Conservation (phyloP, 2,797 vertebrate species). For the Rachycentron canadum region DNA sequence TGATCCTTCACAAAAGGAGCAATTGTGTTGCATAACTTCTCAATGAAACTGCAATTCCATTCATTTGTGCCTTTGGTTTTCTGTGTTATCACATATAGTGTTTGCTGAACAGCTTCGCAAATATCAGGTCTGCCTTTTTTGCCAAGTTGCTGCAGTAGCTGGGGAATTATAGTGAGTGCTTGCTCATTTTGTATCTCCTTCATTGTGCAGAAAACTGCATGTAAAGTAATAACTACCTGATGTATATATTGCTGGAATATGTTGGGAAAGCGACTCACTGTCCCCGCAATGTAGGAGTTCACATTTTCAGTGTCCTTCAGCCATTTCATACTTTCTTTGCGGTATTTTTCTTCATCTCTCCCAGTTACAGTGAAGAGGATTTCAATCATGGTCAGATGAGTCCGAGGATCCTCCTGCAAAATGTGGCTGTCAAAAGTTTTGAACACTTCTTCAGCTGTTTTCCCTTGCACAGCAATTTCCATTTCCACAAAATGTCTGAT, state of each 20-base stretch:
- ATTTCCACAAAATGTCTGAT: constrained; percentile 10
- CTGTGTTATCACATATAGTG: constrained; percentile 64
- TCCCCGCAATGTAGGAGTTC: constrained; percentile 47
- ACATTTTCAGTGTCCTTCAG: constrained; percentile 55
- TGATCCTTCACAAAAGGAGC: not conserved
- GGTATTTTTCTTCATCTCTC: accelerated
- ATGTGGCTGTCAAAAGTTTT: constrained; percentile 25
- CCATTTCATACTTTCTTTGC: constrained; percentile 54
- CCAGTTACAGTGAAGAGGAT: accelerated
- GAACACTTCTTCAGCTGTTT: constrained; percentile 46
- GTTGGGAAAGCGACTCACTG: constrained; percentile 53
- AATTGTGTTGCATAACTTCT: constrained; percentile 35
- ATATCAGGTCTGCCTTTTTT: accelerated
- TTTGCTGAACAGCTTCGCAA: accelerated
- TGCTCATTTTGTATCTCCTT: constrained; percentile 55
- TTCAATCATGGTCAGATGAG: constrained; percentile 54
- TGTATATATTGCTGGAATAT: accelerated
- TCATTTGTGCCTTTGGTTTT: constrained; percentile 51
- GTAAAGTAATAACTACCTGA: accelerated
- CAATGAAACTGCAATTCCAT: constrained; percentile 20
- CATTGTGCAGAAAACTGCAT: constrained; percentile 54
- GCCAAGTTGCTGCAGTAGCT: constrained; percentile 47
- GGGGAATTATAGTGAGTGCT: constrained; percentile 21
- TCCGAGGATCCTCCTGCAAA: constrained; percentile 57
- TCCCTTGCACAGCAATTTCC: accelerated